Conservation (phyloP, 2,113 vertebrate species). For the Nibea albiflora region DNA sequence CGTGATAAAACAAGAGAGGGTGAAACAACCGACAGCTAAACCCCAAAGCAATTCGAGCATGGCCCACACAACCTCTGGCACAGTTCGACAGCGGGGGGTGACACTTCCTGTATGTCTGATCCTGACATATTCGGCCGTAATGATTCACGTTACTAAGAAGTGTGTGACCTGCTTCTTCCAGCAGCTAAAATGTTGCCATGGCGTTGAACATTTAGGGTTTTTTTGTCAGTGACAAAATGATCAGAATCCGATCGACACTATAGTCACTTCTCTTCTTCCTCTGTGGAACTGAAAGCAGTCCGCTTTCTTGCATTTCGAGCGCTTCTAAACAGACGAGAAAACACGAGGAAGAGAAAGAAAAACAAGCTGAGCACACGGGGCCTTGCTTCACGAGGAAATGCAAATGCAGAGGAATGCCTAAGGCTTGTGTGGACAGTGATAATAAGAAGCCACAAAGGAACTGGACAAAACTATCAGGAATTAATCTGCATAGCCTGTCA, state of each 20-base stretch:
- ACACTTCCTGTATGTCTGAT: constrained; percentile 37
- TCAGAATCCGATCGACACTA: neutral
- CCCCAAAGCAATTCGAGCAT: constrained; percentile 39
- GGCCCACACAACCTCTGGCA: constrained; percentile 51
- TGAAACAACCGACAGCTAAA: constrained; percentile 51
- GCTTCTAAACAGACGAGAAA: constrained; percentile 9
- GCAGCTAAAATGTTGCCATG: neutral
- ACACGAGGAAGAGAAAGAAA: constrained; percentile 17
- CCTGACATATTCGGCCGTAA: constrained; percentile 29
- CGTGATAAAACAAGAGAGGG: constrained; percentile 69
- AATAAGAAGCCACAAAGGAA: constrained; percentile 36
- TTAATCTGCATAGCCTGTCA: constrained; percentile 63
- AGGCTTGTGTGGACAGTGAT: constrained; percentile 28
- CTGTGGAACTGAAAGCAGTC: constrained; percentile 55
- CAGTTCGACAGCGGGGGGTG: constrained; percentile 44
- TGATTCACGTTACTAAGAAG: constrained; percentile 9
- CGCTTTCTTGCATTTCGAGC: neutral
- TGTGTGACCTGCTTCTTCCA: neutral
- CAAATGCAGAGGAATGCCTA: constrained; percentile 20
- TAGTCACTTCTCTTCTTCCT: constrained; percentile 48
- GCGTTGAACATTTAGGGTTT: neutral
- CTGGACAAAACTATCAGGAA: constrained; percentile 54
- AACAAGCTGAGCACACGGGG: constrained; percentile 14
- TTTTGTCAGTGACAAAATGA: neutral
- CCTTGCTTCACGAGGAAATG: constrained; percentile 21